A percentile compares a stretch with the other conserved stretches of the same genome.
phyloP scores from a whole-genome alignment of 2,797 vertebrate species.

The Tapera naevia region DNA sequence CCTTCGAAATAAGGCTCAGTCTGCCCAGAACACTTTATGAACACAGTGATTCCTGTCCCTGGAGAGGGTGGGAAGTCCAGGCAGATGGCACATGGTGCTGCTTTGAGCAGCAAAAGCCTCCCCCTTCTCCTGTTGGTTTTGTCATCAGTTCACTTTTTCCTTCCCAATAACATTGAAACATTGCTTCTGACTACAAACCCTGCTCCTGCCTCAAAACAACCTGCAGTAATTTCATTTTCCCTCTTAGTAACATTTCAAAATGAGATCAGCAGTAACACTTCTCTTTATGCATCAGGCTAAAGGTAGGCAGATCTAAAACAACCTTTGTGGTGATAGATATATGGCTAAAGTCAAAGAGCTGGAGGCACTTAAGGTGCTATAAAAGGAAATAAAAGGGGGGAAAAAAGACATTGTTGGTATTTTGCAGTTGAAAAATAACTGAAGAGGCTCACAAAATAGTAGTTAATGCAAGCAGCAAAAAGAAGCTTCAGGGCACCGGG shows the following conservation, averaged over 20 bases:
- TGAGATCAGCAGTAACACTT: constrained; percentile 31
- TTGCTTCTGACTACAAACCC: neutral
- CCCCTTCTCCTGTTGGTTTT: neutral
- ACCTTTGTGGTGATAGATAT: constrained; percentile 5
- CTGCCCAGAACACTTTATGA: neutral
- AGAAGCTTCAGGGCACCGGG: neutral
- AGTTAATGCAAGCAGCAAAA: neutral
- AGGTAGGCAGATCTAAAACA: constrained; percentile 17
- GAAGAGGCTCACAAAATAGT: neutral
- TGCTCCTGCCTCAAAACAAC: constrained; percentile 14
- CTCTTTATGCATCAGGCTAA: constrained; percentile 5
- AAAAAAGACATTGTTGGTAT: neutral
- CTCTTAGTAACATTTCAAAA: constrained; percentile 37
- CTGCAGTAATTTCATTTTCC: constrained; percentile 35
- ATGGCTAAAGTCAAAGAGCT: constrained; percentile 10
- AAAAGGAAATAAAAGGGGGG: neutral
- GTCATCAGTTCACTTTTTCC: neutral
- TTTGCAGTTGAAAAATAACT: constrained; percentile 29
- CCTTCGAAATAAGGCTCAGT: constrained; percentile 9
- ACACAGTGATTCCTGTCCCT: neutral
- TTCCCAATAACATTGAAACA: neutral
- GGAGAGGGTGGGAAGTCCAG: neutral
- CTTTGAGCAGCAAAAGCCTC: neutral
- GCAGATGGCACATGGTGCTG: neutral
- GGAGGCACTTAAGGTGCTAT: constrained; percentile 2